Conservation (phyloP, 2,113 vertebrate species). For the Calonectris borealis region DNA sequence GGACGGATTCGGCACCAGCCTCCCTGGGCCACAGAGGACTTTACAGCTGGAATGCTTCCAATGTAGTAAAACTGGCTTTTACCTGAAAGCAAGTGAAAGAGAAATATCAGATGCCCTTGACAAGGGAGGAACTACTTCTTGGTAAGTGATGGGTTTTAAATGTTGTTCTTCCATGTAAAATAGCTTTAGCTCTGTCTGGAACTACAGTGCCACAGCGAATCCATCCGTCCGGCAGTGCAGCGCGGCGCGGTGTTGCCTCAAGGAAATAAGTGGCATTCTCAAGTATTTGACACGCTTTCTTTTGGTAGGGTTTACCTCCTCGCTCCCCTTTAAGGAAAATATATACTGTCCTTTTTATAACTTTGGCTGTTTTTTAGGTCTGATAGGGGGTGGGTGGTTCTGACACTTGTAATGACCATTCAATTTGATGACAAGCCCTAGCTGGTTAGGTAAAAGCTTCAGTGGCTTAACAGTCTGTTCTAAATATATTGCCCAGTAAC, state of each 20-base stretch:
- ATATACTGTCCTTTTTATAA: background rate
- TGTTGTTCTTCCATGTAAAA: background rate
- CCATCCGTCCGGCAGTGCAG: accelerated
- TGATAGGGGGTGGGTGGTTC: background rate
- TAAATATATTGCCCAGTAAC: background rate
- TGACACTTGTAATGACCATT: background rate
- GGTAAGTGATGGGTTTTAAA: background rate
- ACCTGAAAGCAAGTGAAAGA: background rate
- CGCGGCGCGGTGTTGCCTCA: accelerated
- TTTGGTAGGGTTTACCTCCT: background rate
- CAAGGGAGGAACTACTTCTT: background rate
- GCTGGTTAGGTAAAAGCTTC: background rate
- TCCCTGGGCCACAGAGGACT: background rate
- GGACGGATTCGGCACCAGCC: accelerated
- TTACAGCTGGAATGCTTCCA: background rate
- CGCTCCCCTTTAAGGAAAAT: background rate
- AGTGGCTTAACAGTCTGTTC: background rate
- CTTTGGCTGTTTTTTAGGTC: background rate
- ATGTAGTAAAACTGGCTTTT: background rate
- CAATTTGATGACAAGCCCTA: background rate
- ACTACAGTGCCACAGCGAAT: accelerated
- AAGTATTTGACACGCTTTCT: background rate
- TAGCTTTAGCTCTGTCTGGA: background rate
- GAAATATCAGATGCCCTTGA: background rate
- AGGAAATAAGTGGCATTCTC: background rate